Evolutionary conservation across 2,797 vertebrate species (phyloP).

Genomic region (Chaetophractus vellerosus): DNA sequence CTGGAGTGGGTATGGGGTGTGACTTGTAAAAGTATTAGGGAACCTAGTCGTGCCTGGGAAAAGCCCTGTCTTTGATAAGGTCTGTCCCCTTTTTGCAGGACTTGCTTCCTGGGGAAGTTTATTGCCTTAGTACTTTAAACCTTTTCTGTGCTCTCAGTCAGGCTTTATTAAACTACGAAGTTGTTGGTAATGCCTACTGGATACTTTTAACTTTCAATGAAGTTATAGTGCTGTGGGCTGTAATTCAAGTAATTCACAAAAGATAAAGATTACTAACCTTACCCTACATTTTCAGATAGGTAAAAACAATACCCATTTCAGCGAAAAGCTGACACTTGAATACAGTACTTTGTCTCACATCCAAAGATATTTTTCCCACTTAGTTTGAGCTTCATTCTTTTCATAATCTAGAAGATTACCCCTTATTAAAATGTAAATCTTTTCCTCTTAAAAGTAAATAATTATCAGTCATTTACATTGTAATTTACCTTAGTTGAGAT

Average conservation of each 20-base stretch:
- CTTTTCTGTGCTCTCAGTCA: neutral
- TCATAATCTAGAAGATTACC: slow-evolving; percentile 7
- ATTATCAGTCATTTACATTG: neutral
- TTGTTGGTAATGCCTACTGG: neutral
- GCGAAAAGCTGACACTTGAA: slow-evolving; percentile 40
- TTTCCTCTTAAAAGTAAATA: slow-evolving; percentile 64
- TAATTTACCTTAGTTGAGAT: neutral
- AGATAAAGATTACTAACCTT: slow-evolving; percentile 47
- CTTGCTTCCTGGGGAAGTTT: slow-evolving; percentile 34
- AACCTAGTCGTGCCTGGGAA: neutral
- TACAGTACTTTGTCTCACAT: slow-evolving; percentile 14
- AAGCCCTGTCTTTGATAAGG: slow-evolving; percentile 18
- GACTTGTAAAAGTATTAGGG: neutral
- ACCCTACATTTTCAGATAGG: slow-evolving; percentile 54
- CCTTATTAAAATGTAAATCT: slow-evolving; percentile 60
- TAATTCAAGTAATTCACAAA: slow-evolving; percentile 55
- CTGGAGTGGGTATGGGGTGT: neutral
- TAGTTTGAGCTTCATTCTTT: slow-evolving; percentile 15
- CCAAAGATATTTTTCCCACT: slow-evolving; percentile 29
- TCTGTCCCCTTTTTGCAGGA: slow-evolving; percentile 12
- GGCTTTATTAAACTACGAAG: slow-evolving; percentile 8
- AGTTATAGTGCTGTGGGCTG: neutral
- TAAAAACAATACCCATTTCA: slow-evolving; percentile 54
- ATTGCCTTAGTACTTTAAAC: neutral
- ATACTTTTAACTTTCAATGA: slow-evolving; percentile 1